phyloP scores from a whole-genome alignment of 2,888 invertebrate species.

The Seladonia tumulorum region DNA sequence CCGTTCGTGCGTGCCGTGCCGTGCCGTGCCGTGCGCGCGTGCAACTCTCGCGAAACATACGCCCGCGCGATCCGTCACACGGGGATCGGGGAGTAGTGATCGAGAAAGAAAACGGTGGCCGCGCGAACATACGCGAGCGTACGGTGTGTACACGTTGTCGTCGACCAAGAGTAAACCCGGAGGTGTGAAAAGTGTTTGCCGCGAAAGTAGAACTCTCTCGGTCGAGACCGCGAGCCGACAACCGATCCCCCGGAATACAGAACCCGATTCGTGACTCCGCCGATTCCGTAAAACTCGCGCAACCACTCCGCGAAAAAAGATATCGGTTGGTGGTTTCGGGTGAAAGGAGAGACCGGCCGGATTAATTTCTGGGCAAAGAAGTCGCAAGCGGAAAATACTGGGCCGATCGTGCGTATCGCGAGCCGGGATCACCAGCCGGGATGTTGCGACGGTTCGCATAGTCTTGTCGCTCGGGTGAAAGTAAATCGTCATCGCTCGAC shows the following conservation, averaged over 20 bases:
- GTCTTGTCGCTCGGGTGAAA: constrained; percentile 66
- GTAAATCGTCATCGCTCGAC: constrained; percentile 55
- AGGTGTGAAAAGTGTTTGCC: constrained; percentile 30
- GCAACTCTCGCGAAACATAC: background rate
- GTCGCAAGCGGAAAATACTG: background rate
- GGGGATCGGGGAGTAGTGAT: background rate
- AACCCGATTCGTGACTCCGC: constrained; percentile 8
- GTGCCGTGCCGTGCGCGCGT: too few relatives aligned
- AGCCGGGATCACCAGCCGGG: constrained; percentile 31
- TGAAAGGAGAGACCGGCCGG: background rate
- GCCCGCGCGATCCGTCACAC: background rate
- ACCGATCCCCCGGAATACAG: constrained; percentile 13
- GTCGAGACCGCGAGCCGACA: background rate
- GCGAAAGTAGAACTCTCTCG: constrained; percentile 1
- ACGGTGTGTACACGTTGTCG: too few relatives aligned
- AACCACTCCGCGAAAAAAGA: background rate
- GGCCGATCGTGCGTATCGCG: constrained; percentile 7
- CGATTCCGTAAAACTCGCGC: background rate
- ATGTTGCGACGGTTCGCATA: constrained; percentile 49
- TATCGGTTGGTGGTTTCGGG: background rate
- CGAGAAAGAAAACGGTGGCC: background rate
- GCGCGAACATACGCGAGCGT: too few relatives aligned
- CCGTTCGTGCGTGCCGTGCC: constrained; percentile 12
- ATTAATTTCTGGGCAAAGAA: background rate
- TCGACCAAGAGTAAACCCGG: background rate